Conservation (phyloP, 2,113 vertebrate genomes). For the Turdus rufiventris region DNA sequence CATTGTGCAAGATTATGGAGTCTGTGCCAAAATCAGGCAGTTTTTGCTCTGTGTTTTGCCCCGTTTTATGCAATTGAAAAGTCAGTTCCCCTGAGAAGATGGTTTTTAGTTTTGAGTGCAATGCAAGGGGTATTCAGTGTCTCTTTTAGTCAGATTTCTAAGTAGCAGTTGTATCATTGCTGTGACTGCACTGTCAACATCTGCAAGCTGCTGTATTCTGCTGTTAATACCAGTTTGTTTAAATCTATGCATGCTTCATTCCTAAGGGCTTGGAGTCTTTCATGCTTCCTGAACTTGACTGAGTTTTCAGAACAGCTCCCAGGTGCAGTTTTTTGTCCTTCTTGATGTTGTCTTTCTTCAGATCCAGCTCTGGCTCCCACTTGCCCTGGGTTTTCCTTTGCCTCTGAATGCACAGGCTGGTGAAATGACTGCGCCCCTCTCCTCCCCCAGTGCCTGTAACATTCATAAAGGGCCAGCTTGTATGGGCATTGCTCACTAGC, state of each 20-base stretch:
- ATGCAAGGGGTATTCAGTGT: background rate
- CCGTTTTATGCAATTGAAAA: background rate
- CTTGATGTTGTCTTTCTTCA: background rate
- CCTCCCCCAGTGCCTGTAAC: background rate
- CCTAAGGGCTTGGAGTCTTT: background rate
- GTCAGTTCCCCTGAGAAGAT: background rate
- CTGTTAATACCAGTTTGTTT: background rate
- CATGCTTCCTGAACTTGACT: background rate
- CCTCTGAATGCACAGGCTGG: background rate
- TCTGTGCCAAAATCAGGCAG: background rate
- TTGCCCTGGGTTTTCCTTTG: background rate
- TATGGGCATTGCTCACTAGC: background rate
- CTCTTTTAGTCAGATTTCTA: background rate
- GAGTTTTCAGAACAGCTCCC: background rate
- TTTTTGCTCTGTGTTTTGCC: background rate
- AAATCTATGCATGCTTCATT: background rate
- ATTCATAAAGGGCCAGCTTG: background rate
- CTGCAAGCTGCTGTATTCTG: background rate
- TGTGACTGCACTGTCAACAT: background rate
- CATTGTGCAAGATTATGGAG: background rate
- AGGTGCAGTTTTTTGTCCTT: background rate
- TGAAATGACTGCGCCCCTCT: background rate
- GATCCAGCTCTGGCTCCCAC: background rate
- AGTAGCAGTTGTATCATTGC: background rate
- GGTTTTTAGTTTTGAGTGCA: background rate